phyloP scores from a whole-genome alignment of 2,888 invertebrate species.

The Drosophila nr. medialis region DNA sequence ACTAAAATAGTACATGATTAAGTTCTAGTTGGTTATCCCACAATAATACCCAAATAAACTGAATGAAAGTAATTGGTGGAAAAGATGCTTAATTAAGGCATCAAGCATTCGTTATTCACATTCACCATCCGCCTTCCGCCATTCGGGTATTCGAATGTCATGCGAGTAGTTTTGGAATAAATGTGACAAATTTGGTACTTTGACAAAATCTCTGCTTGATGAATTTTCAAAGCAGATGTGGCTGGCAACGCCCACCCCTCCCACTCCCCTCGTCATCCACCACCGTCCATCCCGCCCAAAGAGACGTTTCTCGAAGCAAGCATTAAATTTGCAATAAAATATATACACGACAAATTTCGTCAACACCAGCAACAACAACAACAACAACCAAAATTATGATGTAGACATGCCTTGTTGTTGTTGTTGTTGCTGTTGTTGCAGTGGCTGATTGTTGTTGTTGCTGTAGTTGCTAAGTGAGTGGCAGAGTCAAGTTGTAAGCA shows the following conservation, averaged over 20 bases:
- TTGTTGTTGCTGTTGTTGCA: conserved; percentile 15
- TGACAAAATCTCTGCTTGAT: conserved; percentile 22
- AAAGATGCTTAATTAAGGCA: conserved; percentile 2
- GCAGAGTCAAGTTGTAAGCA: conserved; percentile 74
- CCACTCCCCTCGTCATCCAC: not conserved
- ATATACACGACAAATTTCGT: conserved; percentile 60
- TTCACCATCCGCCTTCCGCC: not conserved
- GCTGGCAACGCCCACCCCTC: conserved; percentile 37
- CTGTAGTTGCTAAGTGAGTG: conserved; percentile 61
- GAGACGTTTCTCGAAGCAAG: conserved; percentile 17
- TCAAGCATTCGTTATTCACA: not conserved
- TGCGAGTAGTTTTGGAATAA: conserved; percentile 3
- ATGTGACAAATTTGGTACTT: not conserved
- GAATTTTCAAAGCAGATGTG: conserved; percentile 69
- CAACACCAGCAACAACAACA: conserved; percentile 55
- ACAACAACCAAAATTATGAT: conserved; percentile 49
- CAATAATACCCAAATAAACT: not conserved
- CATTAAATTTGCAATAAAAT: conserved; percentile 70
- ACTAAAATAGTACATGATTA: not conserved
- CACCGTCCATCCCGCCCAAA: not conserved
- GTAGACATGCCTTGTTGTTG: conserved; percentile 24
- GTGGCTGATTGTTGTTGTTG: conserved; percentile 7
- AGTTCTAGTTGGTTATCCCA: not conserved
- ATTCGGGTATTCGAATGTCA: not conserved
- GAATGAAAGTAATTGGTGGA: not conserved